These are phyloP conservation scores for Polyploca ridens DNA, from an alignment of 2,888 invertebrate species.

Conservation along the genomic window DNA sequence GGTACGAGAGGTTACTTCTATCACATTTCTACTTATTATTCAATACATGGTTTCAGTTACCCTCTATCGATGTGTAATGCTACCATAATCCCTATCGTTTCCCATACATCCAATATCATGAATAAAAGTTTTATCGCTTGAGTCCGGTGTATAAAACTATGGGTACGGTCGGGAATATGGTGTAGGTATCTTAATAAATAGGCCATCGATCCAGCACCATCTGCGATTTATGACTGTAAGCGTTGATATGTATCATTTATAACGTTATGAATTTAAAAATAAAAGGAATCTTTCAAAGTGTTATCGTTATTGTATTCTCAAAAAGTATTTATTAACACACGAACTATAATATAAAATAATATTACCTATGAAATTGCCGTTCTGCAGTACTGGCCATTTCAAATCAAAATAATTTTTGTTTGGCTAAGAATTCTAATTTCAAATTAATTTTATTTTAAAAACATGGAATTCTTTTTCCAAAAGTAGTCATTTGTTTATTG, in stretches of 20 bases:
- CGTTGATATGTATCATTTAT: slow-evolving; percentile 26
- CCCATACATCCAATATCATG: slow-evolving; percentile 47
- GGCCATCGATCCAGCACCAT: slow-evolving; percentile 62
- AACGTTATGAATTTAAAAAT: not conserved
- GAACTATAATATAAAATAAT: too few species aligned
- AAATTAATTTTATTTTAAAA: too few species aligned
- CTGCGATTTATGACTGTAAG: slow-evolving; percentile 63
- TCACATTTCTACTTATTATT: not conserved
- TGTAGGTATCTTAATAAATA: slow-evolving; percentile 68
- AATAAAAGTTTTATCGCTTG: slow-evolving; percentile 62
- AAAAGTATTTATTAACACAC: too few species aligned
- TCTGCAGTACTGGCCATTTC: too few species aligned
- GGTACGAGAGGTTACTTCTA: not conserved
- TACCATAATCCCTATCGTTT: not conserved
- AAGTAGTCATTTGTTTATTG: too few species aligned
- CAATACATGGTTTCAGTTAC: not conserved
- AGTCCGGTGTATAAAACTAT: slow-evolving; percentile 65
- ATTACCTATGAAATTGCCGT: too few species aligned
- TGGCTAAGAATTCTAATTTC: too few species aligned
- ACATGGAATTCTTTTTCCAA: too few species aligned
- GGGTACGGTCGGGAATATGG: too few species aligned
- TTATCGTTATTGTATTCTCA: too few species aligned
- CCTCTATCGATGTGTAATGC: not conserved
- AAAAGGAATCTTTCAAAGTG: too few species aligned
- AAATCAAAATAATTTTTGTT: too few species aligned